Evolutionary conservation across 2,888 invertebrate genomes (phyloP).

Genomic region (Artemia sinica): DNA sequence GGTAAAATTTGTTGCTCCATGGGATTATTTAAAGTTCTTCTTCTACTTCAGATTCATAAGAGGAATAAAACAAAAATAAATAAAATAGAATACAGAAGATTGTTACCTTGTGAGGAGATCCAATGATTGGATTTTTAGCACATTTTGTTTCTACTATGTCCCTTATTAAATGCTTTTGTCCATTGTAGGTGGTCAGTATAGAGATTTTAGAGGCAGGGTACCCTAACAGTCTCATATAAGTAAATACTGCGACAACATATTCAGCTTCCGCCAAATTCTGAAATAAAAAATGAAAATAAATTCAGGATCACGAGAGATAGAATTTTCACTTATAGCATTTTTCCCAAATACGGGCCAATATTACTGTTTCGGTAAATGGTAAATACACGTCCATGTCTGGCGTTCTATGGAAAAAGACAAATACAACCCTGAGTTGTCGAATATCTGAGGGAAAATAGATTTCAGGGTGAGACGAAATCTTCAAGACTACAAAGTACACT

Average conservation of each 20-base stretch:
- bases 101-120: constrained; percentile 64
- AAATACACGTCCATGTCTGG: too few relatives aligned
- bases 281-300: constrained; percentile 5
- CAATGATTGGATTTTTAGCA: constrained; percentile 83
- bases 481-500: too few relatives aligned
- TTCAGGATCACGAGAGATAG: constrained; percentile 8
- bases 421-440: too few relatives aligned
- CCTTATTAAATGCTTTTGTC: constrained; percentile 89
- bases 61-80: neutral
- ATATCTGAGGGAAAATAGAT: too few relatives aligned
- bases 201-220: constrained; percentile 94
- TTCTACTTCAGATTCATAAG: too few relatives aligned
- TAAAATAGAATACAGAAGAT: constrained; percentile 16
- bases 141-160: constrained; percentile 89
- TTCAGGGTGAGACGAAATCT: too few relatives aligned
- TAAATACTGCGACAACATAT: constrained; percentile 88
- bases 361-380: too few relatives aligned
- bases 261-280: constrained; percentile 49
- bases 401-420: too few relatives aligned
- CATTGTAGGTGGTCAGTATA: constrained; percentile 95
- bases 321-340: too few relatives aligned
- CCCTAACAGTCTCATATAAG: constrained; percentile 93
- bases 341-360: too few relatives aligned
- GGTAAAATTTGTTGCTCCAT: too few relatives aligned
- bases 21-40: too few relatives aligned